These are phyloP conservation scores for Gymnogyps californianus DNA, from an alignment of 2,113 vertebrate species.

Conservation along the genomic window DNA sequence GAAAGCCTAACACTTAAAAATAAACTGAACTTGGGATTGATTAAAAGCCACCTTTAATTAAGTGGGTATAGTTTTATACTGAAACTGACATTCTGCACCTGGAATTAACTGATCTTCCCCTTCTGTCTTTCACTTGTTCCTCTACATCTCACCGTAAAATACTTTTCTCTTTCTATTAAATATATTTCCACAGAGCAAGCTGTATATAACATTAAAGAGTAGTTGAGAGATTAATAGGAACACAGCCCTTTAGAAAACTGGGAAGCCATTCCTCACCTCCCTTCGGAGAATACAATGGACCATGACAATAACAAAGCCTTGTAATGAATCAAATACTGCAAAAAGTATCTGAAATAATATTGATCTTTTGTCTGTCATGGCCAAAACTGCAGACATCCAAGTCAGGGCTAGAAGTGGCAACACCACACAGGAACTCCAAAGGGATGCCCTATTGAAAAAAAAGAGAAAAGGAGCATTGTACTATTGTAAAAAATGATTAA, in stretches of 20 bases:
- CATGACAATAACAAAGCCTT: constrained; percentile 99
- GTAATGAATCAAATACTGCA: constrained; percentile 97
- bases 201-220: neutral
- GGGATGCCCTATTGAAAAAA: constrained; percentile 86
- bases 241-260: neutral
- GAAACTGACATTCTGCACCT: neutral
- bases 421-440: constrained; percentile 98
- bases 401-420: constrained; percentile 94
- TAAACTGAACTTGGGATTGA: neutral
- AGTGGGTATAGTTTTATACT: neutral
- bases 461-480: constrained; percentile 3
- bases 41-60: neutral
- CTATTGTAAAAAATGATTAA: neutral
- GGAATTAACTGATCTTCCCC: neutral
- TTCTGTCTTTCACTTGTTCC: neutral
- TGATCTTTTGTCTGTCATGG: constrained; percentile 99
- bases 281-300: constrained; percentile 96
- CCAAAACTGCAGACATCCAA: constrained; percentile 99
- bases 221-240: neutral
- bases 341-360: constrained; percentile 99
- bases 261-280: constrained; percentile 83
- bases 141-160: neutral
- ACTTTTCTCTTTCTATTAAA: neutral
- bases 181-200: neutral
- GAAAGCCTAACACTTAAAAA: neutral